Conservation (phyloP, 2,888 invertebrate species). For the Patella depressa region DNA sequence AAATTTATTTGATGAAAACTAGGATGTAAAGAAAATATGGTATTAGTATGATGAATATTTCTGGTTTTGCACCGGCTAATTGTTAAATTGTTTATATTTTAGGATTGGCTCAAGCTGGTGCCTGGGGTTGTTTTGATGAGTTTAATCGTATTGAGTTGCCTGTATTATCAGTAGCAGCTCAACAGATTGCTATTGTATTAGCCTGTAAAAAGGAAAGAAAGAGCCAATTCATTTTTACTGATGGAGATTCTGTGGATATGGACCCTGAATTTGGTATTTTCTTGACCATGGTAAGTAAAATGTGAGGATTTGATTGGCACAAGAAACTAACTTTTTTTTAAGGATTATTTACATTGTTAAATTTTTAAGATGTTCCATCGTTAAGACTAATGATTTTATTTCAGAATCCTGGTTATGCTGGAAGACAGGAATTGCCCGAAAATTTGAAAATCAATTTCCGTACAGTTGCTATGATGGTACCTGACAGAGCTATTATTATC, state of each 20-base stretch:
- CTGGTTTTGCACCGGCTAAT: too few species aligned
- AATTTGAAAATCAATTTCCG: constrained; percentile 98
- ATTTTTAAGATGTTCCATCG: not conserved
- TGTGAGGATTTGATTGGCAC: not conserved
- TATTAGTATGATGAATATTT: too few species aligned
- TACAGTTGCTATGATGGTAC: constrained; percentile 99
- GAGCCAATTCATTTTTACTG: constrained; percentile 90
- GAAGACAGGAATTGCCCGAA: constrained; percentile 95
- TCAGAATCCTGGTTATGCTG: constrained; percentile 97
- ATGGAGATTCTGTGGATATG: constrained; percentile 93
- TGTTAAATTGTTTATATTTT: constrained; percentile 14
- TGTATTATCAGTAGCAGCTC: constrained; percentile 94
- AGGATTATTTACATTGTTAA: not conserved
- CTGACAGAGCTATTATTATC: constrained; percentile 96
- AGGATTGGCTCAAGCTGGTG: constrained; percentile 93
- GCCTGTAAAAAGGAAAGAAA: constrained; percentile 94
- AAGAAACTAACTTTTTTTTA: not conserved
- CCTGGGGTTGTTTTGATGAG: constrained; percentile 99
- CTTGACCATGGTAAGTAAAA: constrained; percentile 87
- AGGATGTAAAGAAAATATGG: not conserved
- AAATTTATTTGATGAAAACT: not conserved
- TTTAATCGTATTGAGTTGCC: constrained; percentile 94
- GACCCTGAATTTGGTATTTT: constrained; percentile 97
- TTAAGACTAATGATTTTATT: constrained; percentile 31
- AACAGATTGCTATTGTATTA: constrained; percentile 93